phyloP scores from a whole-genome alignment of 2,113 vertebrate species.

The Paramisgurnus dabryanus region DNA sequence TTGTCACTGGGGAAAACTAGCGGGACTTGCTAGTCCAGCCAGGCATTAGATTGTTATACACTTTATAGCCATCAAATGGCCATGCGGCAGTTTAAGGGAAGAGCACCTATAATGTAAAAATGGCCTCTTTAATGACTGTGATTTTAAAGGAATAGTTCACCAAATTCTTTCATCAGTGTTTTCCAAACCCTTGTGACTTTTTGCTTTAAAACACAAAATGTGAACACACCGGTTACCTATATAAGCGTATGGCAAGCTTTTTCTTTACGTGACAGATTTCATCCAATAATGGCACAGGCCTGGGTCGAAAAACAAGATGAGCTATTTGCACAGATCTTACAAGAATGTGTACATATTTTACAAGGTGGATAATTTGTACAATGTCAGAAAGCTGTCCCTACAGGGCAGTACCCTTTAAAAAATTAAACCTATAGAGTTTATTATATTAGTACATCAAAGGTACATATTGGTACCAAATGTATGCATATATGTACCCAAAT shows the following conservation, averaged over 20 bases:
- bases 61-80: conserved; percentile 33
- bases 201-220: no score
- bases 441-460: no score
- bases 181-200: no score
- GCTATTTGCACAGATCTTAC: conserved; percentile 1
- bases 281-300: conserved; percentile 1
- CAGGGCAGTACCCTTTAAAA: no score
- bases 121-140: conserved; percentile 22
- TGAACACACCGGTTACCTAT: no score
- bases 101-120: conserved; percentile 32
- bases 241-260: no score
- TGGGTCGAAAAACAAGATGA: conserved; percentile 3
- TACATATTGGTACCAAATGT: no score
- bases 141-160: background rate
- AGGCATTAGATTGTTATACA: conserved; percentile 41
- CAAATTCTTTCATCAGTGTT: no score
- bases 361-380: no score
- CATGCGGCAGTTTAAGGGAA: conserved; percentile 33
- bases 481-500: no score
- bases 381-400: no score
- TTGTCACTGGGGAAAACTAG: conserved; percentile 40
- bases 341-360: background rate
- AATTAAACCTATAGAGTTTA: no score
- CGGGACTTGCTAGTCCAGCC: conserved; percentile 21
- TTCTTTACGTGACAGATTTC: background rate